These are phyloP conservation scores for Lineus longissimus DNA, from an alignment of 1,140 invertebrate genomes.

Conservation along the genomic window DNA sequence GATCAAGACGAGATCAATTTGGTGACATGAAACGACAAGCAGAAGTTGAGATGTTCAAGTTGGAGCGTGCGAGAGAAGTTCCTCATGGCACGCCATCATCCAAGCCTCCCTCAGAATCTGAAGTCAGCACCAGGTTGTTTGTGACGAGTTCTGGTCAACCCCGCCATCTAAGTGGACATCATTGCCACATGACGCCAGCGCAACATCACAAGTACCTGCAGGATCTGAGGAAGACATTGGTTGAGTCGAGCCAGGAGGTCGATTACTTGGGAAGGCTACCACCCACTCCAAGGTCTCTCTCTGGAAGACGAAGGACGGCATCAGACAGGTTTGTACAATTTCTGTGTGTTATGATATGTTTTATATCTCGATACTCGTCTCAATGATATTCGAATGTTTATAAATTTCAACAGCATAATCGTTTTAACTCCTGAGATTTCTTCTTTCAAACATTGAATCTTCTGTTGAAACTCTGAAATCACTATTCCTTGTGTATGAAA, in stretches of 20 bases:
- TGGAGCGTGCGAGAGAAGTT: conserved; percentile 31
- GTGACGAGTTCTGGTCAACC: conserved; percentile 8
- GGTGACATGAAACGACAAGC: conserved; percentile 26
- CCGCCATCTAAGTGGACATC: conserved; percentile 7
- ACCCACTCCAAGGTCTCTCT: too few relatives aligned
- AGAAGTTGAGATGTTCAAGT: conserved; percentile 40
- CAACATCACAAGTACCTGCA: conserved; percentile 31
- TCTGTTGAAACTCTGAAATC: too few relatives aligned
- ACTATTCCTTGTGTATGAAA: too few relatives aligned
- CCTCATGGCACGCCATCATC: conserved; percentile 18
- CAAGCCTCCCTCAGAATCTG: conserved; percentile 11
- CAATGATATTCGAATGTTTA: too few relatives aligned
- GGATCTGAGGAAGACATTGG: conserved; percentile 24
- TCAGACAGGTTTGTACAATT: too few relatives aligned
- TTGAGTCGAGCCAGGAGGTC: conserved; percentile 7
- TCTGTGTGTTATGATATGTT: too few relatives aligned
- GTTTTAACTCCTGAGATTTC: too few relatives aligned
- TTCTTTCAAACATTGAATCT: too few relatives aligned
- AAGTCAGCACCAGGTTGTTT: background rate
- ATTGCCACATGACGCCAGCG: conserved; percentile 27
- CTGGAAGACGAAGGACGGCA: too few relatives aligned
- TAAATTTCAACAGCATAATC: too few relatives aligned
- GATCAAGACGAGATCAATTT: conserved; percentile 21
- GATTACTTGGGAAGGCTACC: background rate
- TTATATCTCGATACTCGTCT: too few relatives aligned